Conservation (phyloP, 2,113 vertebrate genomes). For the Cryptotis parvus region DNA sequence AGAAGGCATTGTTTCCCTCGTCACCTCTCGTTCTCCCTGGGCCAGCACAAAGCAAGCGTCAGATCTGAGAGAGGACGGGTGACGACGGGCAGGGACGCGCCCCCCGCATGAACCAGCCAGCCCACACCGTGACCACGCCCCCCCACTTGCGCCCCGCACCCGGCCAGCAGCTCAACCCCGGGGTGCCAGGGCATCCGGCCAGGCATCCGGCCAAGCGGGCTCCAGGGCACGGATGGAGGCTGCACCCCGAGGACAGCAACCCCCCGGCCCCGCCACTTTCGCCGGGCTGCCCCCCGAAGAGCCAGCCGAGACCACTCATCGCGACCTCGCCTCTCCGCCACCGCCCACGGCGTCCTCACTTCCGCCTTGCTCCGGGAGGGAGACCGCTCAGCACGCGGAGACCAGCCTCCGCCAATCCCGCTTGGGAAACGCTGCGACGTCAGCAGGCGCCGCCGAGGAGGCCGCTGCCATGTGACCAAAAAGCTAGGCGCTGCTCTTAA, state of each 20-base stretch:
- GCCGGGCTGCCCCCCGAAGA: slow-evolving; percentile 66
- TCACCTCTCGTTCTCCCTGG: background rate
- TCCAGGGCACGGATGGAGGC: no score
- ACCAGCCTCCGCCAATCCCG: slow-evolving; percentile 37
- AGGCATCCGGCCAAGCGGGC: no score
- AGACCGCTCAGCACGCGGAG: background rate
- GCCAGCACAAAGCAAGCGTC: background rate
- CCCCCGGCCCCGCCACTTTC: background rate
- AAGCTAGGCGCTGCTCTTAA: background rate
- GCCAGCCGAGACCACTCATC: slow-evolving; percentile 59
- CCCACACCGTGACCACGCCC: background rate
- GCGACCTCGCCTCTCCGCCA: background rate
- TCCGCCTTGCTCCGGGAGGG: background rate
- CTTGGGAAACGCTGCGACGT: background rate
- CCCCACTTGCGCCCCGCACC: background rate
- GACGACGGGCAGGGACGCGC: background rate
- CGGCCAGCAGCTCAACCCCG: background rate
- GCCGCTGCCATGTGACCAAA: no score
- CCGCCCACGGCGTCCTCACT: background rate
- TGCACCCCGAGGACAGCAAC: background rate
- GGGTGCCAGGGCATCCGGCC: no score
- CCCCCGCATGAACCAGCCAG: no score
- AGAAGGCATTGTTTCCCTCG: background rate
- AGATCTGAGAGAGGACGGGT: background rate
- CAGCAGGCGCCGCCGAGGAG: background rate